These are phyloP conservation scores for Euzetes globulus DNA, from an alignment of 2,888 invertebrate genomes.

Conservation along the genomic window DNA sequence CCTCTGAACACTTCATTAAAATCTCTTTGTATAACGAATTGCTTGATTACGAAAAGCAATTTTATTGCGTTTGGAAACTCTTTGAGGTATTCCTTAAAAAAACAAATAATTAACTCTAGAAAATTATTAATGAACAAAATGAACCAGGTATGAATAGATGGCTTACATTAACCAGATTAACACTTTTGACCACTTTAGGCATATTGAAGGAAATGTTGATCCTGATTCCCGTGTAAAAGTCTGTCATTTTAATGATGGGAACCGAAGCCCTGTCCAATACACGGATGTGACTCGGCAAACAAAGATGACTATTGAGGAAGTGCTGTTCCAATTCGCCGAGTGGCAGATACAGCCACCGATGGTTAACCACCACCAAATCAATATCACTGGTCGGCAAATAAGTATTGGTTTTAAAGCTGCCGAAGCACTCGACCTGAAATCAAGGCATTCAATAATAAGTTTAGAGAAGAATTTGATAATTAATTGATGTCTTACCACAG, in stretches of 20 bases:
- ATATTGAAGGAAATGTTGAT: conserved; percentile 99
- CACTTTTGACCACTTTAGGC: conserved; percentile 93
- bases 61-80: conserved; percentile 84
- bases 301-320: conserved; percentile 77
- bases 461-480: background rate
- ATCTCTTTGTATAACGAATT: conserved; percentile 93
- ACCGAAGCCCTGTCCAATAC: conserved; percentile 94
- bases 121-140: too few relatives aligned
- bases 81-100: conserved; percentile 71
- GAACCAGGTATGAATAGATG: too few relatives aligned
- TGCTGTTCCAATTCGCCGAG: conserved; percentile 83
- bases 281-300: conserved; percentile 79
- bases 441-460: background rate
- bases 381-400: conserved; percentile 89
- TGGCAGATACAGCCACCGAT: conserved; percentile 79
- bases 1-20: conserved; percentile 99
- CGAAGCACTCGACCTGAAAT: conserved; percentile 78
- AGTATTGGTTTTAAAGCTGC: conserved; percentile 91
- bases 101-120: too few relatives aligned
- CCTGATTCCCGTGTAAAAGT: conserved; percentile 74
- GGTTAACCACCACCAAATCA: conserved; percentile 61
- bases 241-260: conserved; percentile 94
- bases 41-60: conserved; percentile 92
- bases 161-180: conserved; percentile 74
- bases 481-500: conserved; percentile 46